A percentile compares a stretch with the other conserved stretches of the same genome.
These are phyloP conservation scores for Antrozous pallidus DNA, from an alignment of 2,797 vertebrate species.

Conservation along the genomic window DNA sequence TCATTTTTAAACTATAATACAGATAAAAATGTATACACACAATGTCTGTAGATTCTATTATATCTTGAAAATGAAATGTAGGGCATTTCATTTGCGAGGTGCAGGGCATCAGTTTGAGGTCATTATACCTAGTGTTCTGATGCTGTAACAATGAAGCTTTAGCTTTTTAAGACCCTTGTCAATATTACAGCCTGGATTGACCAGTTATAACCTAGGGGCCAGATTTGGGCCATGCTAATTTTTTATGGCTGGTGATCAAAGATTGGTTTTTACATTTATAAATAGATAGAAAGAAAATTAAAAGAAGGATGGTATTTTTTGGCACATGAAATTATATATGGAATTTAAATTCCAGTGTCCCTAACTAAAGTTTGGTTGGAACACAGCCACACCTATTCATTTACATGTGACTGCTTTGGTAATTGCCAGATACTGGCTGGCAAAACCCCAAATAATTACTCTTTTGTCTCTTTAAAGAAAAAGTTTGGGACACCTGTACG, in stretches of 20 bases:
- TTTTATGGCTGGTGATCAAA: not conserved
- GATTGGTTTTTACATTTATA: not conserved
- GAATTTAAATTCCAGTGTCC: no score
- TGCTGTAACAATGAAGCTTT: not conserved
- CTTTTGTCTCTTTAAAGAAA: not conserved
- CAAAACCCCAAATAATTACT: accelerated
- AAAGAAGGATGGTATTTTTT: not conserved
- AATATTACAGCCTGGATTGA: accelerated
- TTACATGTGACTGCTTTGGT: accelerated
- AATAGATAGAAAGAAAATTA: not conserved
- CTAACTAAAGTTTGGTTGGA: not conserved
- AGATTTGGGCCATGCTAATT: not conserved
- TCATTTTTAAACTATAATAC: no score
- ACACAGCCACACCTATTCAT: accelerated
- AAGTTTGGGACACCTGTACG: accelerated
- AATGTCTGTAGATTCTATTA: no score
- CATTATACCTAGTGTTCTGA: accelerated
- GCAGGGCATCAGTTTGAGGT: not conserved
- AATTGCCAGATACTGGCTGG: not conserved
- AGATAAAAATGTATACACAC: no score
- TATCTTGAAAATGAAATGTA: no score
- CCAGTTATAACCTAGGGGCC: accelerated
- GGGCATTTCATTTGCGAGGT: no score
- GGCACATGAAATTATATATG: no score
- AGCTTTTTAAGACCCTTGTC: not conserved